These are phyloP conservation scores for Papilio glaucus DNA, from an alignment of 1,140 invertebrate species.

Conservation along the genomic window DNA sequence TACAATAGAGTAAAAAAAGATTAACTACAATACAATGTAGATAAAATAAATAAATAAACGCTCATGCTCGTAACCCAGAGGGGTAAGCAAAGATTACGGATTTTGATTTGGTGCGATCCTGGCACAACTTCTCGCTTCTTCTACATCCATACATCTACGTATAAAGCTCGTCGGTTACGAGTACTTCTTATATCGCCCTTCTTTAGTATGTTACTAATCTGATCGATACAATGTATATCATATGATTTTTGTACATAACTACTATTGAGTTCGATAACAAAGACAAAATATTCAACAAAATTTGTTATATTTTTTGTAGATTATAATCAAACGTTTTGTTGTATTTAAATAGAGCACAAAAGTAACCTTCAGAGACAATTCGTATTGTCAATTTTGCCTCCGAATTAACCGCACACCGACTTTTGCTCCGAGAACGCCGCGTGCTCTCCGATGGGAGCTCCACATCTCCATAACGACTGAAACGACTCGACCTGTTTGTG, in stretches of 20 bases:
- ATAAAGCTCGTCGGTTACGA: too few species aligned
- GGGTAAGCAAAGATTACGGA: too few species aligned
- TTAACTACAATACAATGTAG: background rate
- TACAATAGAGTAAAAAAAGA: background rate
- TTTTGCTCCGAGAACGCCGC: background rate
- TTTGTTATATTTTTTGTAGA: background rate
- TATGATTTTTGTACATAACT: background rate
- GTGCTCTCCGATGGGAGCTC: constrained; percentile 10
- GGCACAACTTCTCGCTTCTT: too few species aligned
- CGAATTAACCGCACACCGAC: background rate
- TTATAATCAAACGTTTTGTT: background rate
- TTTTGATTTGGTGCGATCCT: too few species aligned
- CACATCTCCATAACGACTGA: constrained; percentile 30
- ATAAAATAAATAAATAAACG: too few species aligned
- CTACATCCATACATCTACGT: too few species aligned
- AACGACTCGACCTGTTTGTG: constrained; percentile 37
- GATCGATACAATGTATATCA: too few species aligned
- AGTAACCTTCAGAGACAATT: background rate
- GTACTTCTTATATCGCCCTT: too few species aligned
- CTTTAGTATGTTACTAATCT: too few species aligned
- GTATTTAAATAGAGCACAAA: constrained; percentile 30
- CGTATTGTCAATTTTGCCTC: constrained; percentile 25
- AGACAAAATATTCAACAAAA: background rate
- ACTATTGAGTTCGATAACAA: background rate
- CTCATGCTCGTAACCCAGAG: too few species aligned